Percentiles rank a stretch among this genome's conserved stretches.
These are phyloP conservation scores for Himalopsyche anomala DNA, from an alignment of 2,888 invertebrate species.

Conservation along the genomic window DNA sequence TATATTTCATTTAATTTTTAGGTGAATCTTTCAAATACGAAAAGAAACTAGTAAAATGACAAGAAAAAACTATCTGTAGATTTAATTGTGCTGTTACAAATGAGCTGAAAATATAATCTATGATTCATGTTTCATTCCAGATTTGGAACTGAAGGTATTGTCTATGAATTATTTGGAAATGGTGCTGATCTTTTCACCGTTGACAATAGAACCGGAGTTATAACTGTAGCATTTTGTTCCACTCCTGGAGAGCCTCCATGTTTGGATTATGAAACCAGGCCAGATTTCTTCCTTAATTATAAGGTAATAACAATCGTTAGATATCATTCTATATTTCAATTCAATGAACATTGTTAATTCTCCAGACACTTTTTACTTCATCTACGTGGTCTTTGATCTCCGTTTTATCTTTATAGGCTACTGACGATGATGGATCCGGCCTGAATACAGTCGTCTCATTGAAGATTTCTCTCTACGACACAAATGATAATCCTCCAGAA, in stretches of 20 bases:
- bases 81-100: too few species aligned
- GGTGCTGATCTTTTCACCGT: conserved; percentile 90
- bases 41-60: too few species aligned
- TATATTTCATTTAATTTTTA: too few species aligned
- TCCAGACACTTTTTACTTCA: too few species aligned
- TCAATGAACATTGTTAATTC: too few species aligned
- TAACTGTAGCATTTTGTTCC: conserved; percentile 87
- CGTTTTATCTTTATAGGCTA: conserved; percentile 78
- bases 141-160: conserved; percentile 89
- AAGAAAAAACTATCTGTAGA: too few species aligned
- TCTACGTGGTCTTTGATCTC: too few species aligned
- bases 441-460: conserved; percentile 88
- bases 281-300: conserved; percentile 88
- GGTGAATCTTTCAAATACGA: too few species aligned
- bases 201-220: conserved; percentile 87
- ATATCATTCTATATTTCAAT: neutral
- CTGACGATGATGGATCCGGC: conserved; percentile 88
- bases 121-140: conserved; percentile 67
- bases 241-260: conserved; percentile 83
- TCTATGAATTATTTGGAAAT: conserved; percentile 88
- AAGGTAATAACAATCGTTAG: conserved; percentile 76
- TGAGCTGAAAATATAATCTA: conserved; percentile 4
- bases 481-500: conserved; percentile 92
- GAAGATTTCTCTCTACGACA: conserved; percentile 87
- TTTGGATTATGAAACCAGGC: conserved; percentile 89